These are phyloP conservation scores for Sus cebifrons DNA, from an alignment of 2,797 vertebrate species.

Conservation along the genomic window DNA sequence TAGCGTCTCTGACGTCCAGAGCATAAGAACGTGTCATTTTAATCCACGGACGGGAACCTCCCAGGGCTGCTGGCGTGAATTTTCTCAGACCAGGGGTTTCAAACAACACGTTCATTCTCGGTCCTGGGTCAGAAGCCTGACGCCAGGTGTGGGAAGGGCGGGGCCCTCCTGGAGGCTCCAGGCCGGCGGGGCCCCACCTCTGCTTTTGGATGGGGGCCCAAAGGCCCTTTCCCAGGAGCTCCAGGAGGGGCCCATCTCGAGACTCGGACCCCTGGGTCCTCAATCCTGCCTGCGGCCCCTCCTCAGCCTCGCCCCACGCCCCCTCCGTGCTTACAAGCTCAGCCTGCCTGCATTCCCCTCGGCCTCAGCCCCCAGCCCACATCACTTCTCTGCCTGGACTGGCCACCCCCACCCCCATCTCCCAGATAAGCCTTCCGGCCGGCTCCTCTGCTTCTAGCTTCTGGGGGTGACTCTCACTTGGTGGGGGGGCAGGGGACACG, in stretches of 20 bases:
- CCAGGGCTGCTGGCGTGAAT: background rate
- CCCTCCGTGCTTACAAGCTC: background rate
- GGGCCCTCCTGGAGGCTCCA: background rate
- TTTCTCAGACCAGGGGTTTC: background rate
- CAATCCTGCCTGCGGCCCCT: background rate
- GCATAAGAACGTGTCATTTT: background rate
- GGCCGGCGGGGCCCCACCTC: too few species aligned
- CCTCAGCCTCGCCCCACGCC: background rate
- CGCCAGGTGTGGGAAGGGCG: background rate
- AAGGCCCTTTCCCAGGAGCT: background rate
- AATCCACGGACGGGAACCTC: background rate
- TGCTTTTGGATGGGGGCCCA: background rate
- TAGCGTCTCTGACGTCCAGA: background rate
- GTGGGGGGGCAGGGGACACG: rapidly evolving
- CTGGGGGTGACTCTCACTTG: background rate
- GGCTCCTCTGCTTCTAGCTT: background rate
- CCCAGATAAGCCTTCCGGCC: background rate
- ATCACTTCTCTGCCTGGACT: background rate
- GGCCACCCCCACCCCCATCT: background rate
- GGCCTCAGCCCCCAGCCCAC: background rate
- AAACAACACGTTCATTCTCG: background rate
- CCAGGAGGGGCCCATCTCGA: background rate
- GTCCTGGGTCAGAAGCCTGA: background rate
- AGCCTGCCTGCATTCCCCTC: background rate
- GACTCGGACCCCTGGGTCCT: background rate